Conservation (phyloP, 2,888 invertebrate genomes). For the Cerastoderma edule region DNA sequence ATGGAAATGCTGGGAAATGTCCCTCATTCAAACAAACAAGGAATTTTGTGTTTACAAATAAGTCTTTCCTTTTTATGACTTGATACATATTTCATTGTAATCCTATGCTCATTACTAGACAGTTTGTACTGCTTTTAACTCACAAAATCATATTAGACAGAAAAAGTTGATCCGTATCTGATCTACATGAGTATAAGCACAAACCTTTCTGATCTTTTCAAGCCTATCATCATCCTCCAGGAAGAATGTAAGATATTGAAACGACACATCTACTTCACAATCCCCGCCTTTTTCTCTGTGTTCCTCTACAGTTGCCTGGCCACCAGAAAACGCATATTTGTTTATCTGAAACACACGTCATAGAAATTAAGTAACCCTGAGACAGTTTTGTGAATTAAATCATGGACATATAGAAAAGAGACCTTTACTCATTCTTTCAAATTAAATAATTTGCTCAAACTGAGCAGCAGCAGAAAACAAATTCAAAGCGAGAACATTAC, state of each 20-base stretch:
- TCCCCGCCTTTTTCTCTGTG: conserved; percentile 95
- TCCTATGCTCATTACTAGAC: no score
- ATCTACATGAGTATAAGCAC: no score
- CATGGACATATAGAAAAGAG: neutral
- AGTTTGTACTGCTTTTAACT: no score
- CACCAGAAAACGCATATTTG: conserved; percentile 99
- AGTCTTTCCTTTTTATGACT: no score
- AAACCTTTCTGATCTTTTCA: conserved; percentile 89
- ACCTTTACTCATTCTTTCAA: neutral
- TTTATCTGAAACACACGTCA: conserved; percentile 87
- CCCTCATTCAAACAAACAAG: no score
- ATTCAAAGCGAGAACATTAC: neutral
- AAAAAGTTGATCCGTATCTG: no score
- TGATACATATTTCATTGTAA: no score
- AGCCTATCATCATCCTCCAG: conserved; percentile 95
- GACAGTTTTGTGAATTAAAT: neutral
- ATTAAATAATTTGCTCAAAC: neutral
- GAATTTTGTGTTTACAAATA: no score
- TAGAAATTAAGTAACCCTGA: neutral
- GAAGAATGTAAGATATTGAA: conserved; percentile 97
- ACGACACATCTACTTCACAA: conserved; percentile 97
- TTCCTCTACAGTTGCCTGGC: conserved; percentile 96
- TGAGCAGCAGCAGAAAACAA: neutral
- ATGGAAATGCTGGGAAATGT: no score
- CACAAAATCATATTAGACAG: no score